Evolutionary conservation across 64 coral and sea anemone genomes (phyloP).

Genomic region (Orbicella faveolata): DNA sequence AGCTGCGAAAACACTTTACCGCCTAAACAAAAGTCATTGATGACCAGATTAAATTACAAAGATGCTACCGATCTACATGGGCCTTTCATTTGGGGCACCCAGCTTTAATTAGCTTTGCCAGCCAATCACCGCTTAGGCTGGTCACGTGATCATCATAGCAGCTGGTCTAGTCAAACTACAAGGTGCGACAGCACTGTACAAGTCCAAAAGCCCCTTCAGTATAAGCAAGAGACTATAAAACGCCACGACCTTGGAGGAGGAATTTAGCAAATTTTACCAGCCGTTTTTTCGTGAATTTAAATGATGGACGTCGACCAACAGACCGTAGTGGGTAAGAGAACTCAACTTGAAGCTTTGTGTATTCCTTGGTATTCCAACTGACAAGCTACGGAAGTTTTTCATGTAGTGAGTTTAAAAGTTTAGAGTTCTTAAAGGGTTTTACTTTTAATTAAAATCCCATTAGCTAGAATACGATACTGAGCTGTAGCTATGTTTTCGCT

Average conservation of each 20-base stretch:
- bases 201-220: slow-evolving; percentile 86
- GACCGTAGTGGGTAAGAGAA: slow-evolving; percentile 1
- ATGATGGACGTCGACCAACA: slow-evolving; percentile 18
- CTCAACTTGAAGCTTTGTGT: neutral
- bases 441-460: slow-evolving; percentile 90
- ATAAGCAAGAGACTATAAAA: slow-evolving; percentile 79
- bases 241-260: slow-evolving; percentile 23
- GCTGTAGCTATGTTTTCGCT: slow-evolving; percentile 51
- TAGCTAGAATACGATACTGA: slow-evolving; percentile 64
- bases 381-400: slow-evolving; percentile 45
- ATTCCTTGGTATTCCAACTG: slow-evolving; percentile 6
- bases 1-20: slow-evolving; percentile 96
- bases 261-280: slow-evolving; percentile 52
- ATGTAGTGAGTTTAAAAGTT: slow-evolving; percentile 39
- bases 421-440: slow-evolving; percentile 72
- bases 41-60: slow-evolving; percentile 84
- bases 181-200: slow-evolving; percentile 32
- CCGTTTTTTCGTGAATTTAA: neutral
- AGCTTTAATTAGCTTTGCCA: slow-evolving; percentile 60
- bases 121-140: slow-evolving; percentile 57
- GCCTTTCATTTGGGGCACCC: slow-evolving; percentile 72
- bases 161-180: slow-evolving; percentile 85
- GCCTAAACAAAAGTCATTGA: slow-evolving; percentile 99
- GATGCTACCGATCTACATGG: slow-evolving; percentile 55
- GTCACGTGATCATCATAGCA: slow-evolving; percentile 80